Percentiles rank a stretch among this genome's conserved stretches.
phyloP scores from a whole-genome alignment of 2,888 invertebrate species.

The Notodonta ziczac region DNA sequence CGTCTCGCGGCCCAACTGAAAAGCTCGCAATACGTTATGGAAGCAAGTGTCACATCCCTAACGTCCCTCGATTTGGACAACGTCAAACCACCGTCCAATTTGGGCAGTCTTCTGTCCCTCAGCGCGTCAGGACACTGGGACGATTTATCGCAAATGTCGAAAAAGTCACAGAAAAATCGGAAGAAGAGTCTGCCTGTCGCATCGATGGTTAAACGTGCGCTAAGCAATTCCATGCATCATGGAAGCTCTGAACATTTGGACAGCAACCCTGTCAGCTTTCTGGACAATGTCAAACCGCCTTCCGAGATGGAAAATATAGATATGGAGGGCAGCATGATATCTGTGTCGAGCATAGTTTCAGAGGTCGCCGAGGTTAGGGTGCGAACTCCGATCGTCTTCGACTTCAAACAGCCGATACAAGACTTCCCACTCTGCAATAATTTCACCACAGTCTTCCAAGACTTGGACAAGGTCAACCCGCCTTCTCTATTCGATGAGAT shows the following conservation, averaged over 20 bases:
- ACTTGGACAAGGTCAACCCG: constrained; percentile 88
- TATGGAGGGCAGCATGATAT: constrained; percentile 92
- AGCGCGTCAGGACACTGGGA: constrained; percentile 82
- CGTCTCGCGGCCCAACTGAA: constrained; percentile 82
- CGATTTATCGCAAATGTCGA: constrained; percentile 59
- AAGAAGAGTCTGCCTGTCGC: constrained; percentile 90
- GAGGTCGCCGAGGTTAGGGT: constrained; percentile 87
- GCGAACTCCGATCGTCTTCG: constrained; percentile 79
- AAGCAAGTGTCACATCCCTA: constrained; percentile 85
- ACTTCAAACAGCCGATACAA: constrained; percentile 83
- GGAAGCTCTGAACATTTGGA: constrained; percentile 87
- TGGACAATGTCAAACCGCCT: constrained; percentile 93
- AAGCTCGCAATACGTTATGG: constrained; percentile 69
- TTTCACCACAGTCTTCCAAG: constrained; percentile 78
- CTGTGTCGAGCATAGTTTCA: constrained; percentile 92
- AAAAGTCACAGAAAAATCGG: constrained; percentile 73
- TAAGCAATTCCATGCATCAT: constrained; percentile 83
- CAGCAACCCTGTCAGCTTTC: constrained; percentile 85
- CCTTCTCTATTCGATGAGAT: constrained; percentile 90
- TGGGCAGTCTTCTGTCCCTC: constrained; percentile 87
- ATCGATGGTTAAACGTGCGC: constrained; percentile 88
- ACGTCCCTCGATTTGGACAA: constrained; percentile 89
- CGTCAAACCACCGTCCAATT: constrained; percentile 90
- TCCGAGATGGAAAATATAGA: constrained; percentile 92
- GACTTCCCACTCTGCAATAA: constrained; percentile 76